Evolutionary conservation across 2,113 vertebrate genomes (phyloP).

Genomic region (Butastur rufipennis): DNA sequence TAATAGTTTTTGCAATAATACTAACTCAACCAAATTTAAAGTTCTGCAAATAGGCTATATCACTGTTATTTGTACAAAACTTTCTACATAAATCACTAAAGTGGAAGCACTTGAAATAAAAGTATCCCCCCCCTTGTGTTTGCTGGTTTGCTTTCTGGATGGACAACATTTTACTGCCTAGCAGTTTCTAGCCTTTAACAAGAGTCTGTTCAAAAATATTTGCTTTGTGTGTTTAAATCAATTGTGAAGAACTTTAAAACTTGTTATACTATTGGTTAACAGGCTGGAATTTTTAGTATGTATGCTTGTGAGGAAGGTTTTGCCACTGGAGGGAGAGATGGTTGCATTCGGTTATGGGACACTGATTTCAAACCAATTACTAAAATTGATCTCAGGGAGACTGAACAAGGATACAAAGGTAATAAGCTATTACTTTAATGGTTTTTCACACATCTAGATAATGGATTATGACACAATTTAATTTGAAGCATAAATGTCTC

Average conservation of each 20-base stretch:
- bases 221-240: background rate
- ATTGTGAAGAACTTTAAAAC: background rate
- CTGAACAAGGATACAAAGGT: slow-evolving; percentile 98
- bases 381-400: slow-evolving; percentile 96
- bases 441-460: background rate
- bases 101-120: slow-evolving; percentile 31
- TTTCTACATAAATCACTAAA: background rate
- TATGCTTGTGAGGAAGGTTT: slow-evolving; percentile 95
- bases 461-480: background rate
- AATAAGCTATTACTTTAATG: slow-evolving; percentile 17
- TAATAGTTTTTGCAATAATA: background rate
- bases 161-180: background rate
- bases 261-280: slow-evolving; percentile 20
- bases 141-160: slow-evolving; percentile 3
- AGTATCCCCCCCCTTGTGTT: background rate
- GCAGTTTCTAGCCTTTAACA: background rate
- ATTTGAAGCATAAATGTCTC: background rate
- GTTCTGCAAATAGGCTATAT: background rate
- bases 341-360: slow-evolving; percentile 95
- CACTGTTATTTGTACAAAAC: background rate
- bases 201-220: background rate
- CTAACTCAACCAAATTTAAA: background rate
- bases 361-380: slow-evolving; percentile 96
- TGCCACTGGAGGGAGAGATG: slow-evolving; percentile 93
- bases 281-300: slow-evolving; percentile 99